Evolutionary conservation across 30 jellyfish, hydroid and myxozoan genomes (phyloP).

Genomic region (Nemopilema nomurai): DNA sequence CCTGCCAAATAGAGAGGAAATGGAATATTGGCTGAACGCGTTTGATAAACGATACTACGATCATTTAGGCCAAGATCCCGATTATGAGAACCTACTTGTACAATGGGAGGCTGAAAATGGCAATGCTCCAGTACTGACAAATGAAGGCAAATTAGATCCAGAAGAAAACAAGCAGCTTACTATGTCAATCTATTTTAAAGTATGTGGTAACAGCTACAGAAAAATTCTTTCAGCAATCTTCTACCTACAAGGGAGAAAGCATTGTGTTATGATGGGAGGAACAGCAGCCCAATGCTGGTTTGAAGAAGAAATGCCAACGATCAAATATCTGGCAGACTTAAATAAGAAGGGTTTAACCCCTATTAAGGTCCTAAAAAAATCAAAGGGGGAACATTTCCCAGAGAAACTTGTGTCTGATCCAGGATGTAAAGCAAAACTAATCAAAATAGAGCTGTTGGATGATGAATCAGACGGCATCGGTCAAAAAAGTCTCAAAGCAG

Average conservation of each 20-base stretch:
- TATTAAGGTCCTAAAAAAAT: neutral
- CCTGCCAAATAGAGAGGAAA: constrained; percentile 18
- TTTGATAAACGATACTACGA: neutral
- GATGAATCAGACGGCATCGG: constrained; percentile 8
- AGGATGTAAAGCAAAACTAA: constrained; percentile 8
- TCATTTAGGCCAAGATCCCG: constrained; percentile 19
- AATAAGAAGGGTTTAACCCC: constrained; percentile 12
- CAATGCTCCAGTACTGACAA: constrained; percentile 14
- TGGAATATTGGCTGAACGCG: constrained; percentile 4
- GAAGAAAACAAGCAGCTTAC: constrained; percentile 13
- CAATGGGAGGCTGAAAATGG: constrained; percentile 21
- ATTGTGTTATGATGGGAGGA: constrained; percentile 18
- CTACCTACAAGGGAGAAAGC: constrained; percentile 14
- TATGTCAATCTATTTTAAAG: neutral
- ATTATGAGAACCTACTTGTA: constrained; percentile 6
- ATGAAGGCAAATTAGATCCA: constrained; percentile 15
- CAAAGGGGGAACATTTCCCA: constrained; percentile 12
- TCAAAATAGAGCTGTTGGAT: constrained; percentile 10
- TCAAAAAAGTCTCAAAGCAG: constrained; percentile 13
- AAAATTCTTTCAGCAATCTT: constrained; percentile 7
- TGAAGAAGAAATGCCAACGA: constrained; percentile 4
- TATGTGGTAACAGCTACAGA: constrained; percentile 4
- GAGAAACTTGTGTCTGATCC: constrained; percentile 14
- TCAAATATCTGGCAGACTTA: constrained; percentile 15
- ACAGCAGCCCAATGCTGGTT: constrained; percentile 20